Base-by-base conservation (phyloP, 2,113 vertebrate genomes). In the Enhydra lutris region DNA sequence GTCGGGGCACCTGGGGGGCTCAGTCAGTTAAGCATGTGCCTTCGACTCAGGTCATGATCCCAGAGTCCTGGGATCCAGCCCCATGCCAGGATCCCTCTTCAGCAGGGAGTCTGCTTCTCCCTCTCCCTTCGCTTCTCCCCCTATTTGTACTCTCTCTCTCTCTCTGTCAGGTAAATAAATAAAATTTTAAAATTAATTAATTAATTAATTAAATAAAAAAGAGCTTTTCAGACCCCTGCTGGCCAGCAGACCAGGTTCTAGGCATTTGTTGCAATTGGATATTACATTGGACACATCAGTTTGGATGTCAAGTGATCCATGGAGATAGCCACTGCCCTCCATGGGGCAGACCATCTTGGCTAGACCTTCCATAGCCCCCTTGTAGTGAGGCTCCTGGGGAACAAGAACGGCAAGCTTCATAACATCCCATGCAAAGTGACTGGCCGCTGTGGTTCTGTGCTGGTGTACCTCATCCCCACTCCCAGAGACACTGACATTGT, bases 321-420 rank as follows among this genome's bases (percentile, higher is more conserved):
- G 74, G 14, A 78, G 74, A 26, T 31, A 78, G 26, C 74, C 14
- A 1, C 15, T 78, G 74, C 74, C 42, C 17, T 78, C 42, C 7
- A 10, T 78, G 42, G 42, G 42, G 26, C 42, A 47, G 42, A 18
- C 29, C 24, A 31, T 29, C 26, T 26, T 47, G 15, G 74, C 7
- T 42, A 47, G 29, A 45, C 15, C 15, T 29, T 10, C 74, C 26
- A 47, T 4, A 4, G 1, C 15, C 26, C 3, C 13, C 2, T 1
- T 42, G 74, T 29, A 29, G 42, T 2, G 26, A 47, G 42, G 74
- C 14, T 47, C 9, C 14, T 76, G 14, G 24, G 26, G 26, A 18
- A 47, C 26, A 31, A 78, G 26, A 78, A 18, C 4, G 4, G 42
- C 42, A 47, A 47, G 42, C 14, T 14, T 39, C 42, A 10, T 3